A percentile compares a stretch with the other conserved stretches of the same genome.
Evolutionary conservation across 2,113 vertebrate genomes (phyloP).

Genomic region (Macaca fascicularis): DNA sequence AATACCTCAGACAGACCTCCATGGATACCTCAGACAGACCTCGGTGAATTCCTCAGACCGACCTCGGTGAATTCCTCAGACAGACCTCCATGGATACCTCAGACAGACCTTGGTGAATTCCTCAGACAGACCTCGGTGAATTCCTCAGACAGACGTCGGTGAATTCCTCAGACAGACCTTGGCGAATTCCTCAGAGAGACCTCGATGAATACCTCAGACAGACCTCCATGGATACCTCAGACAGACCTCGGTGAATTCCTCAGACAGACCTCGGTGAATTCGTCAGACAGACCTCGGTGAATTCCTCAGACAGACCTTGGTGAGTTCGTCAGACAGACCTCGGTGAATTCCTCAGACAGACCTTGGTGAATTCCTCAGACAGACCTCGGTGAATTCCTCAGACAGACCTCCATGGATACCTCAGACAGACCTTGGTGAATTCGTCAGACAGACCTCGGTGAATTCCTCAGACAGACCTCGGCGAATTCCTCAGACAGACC

Average conservation of each 20-base stretch:
- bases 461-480: too few relatives aligned
- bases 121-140: background rate
- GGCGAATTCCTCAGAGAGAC: background rate
- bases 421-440: background rate
- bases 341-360: background rate
- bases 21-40: too few relatives aligned
- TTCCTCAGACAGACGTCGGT: fast-evolving
- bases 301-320: background rate
- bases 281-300: background rate
- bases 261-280: background rate
- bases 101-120: background rate
- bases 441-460: background rate
- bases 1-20: background rate
- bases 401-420: too few relatives aligned
- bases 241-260: background rate
- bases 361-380: too few relatives aligned
- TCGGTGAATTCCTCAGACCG: too few relatives aligned
- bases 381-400: fast-evolving
- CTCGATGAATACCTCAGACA: fast-evolving
- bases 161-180: background rate
- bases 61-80: too few relatives aligned
- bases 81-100: background rate
- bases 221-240: too few relatives aligned
- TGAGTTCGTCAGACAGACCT: background rate
- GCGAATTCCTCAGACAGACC: too few relatives aligned